phyloP scores from a whole-genome alignment of 2,888 invertebrate genomes.

The Oscheius sp. region DNA sequence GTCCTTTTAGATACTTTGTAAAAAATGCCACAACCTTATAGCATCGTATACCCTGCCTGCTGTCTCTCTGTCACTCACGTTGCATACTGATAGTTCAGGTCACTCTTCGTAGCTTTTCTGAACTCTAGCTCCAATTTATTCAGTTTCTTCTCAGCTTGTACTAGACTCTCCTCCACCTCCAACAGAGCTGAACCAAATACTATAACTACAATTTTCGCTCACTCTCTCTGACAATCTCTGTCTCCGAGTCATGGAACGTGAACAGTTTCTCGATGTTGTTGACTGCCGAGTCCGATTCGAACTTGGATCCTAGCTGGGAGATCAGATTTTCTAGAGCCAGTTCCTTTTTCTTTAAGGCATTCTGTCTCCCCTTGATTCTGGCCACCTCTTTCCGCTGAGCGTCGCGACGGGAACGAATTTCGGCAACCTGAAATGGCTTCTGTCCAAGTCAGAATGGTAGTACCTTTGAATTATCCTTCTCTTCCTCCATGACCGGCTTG shows the following conservation, averaged over 20 bases:
- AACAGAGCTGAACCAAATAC: too few species aligned
- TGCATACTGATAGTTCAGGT: not conserved
- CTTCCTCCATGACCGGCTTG: constrained; percentile 37
- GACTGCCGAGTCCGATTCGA: not conserved
- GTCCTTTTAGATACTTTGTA: too few species aligned
- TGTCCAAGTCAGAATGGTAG: not conserved
- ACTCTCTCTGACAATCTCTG: constrained; percentile 36
- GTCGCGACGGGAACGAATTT: not conserved
- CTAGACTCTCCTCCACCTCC: too few species aligned
- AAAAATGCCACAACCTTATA: too few species aligned
- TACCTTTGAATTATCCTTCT: constrained; percentile 48
- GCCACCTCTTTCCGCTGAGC: constrained; percentile 35
- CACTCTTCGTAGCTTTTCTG: not conserved
- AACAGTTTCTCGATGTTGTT: constrained; percentile 50
- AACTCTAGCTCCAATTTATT: not conserved
- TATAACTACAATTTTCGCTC: not conserved
- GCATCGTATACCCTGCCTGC: not conserved
- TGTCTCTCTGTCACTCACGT: not conserved
- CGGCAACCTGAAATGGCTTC: constrained; percentile 20
- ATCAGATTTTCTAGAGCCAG: constrained; percentile 63
- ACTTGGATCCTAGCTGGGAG: constrained; percentile 29
- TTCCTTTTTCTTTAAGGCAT: constrained; percentile 47
- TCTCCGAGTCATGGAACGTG: constrained; percentile 45
- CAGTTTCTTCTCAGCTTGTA: not conserved
- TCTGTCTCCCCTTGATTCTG: constrained; percentile 30